Evolutionary conservation across 2,797 vertebrate species (phyloP).

Genomic region (Pseudotriccus pelzelni): DNA sequence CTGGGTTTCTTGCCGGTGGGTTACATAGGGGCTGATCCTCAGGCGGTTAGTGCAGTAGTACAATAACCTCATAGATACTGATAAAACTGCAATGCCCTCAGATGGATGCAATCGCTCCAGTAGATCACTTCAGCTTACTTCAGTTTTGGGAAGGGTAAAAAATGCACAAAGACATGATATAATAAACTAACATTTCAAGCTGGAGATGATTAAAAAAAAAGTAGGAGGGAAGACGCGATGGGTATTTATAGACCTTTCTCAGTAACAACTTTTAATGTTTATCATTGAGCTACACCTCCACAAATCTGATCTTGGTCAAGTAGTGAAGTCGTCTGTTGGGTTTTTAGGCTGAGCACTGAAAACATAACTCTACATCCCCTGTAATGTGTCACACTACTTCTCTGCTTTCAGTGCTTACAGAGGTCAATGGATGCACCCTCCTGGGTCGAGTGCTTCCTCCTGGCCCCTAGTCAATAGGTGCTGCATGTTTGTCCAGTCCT

Average conservation of each 20-base stretch:
- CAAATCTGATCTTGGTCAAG: background rate
- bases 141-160: background rate
- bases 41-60: fast-evolving
- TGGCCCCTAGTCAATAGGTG: background rate
- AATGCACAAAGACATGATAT: background rate
- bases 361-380: fast-evolving
- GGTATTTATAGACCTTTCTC: background rate
- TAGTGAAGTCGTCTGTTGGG: background rate
- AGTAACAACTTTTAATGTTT: background rate
- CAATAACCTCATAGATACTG: fast-evolving
- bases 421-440: constrained; percentile 1
- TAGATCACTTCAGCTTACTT: background rate
- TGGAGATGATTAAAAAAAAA: background rate
- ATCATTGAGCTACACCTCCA: background rate
- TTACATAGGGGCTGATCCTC: background rate
- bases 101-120: background rate
- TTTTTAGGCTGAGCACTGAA: background rate
- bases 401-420: background rate
- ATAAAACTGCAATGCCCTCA: background rate
- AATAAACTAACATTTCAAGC: background rate
- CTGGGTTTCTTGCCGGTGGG: background rate
- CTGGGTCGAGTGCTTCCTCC: constrained; percentile 35
- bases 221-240: background rate
- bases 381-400: background rate
- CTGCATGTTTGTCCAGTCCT: background rate